Percentiles rank a stretch among this genome's conserved stretches.
Conservation (phyloP, 2,888 invertebrate species). For the Athripsodes cinereus region DNA sequence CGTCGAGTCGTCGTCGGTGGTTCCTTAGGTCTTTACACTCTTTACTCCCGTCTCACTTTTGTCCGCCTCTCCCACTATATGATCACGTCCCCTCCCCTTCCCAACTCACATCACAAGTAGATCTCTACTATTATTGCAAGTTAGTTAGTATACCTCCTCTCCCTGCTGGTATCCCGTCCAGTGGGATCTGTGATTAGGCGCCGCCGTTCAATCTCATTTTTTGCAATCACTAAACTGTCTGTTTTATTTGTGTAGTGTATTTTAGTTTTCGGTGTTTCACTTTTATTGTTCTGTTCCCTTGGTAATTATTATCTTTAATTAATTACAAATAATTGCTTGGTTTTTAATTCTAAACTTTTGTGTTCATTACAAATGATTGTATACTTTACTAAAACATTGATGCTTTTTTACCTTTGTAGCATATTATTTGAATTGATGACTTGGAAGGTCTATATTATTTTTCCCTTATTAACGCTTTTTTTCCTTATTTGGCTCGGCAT, state of each 20-base stretch:
- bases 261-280: slow-evolving; percentile 10
- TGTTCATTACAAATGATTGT: too few species aligned
- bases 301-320: slow-evolving; percentile 11
- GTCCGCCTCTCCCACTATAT: not conserved
- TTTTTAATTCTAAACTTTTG: too few species aligned
- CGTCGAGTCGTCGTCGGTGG: slow-evolving; percentile 13
- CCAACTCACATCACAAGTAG: slow-evolving; percentile 10
- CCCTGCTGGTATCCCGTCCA: slow-evolving; percentile 12
- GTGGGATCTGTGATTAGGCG: slow-evolving; percentile 11
- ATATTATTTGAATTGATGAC: too few species aligned
- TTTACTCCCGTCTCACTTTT: not conserved
- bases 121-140: slow-evolving; percentile 11
- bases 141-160: slow-evolving; percentile 15
- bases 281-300: slow-evolving; percentile 14
- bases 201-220: slow-evolving; percentile 15
- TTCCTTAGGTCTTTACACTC: slow-evolving; percentile 10
- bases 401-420: too few species aligned
- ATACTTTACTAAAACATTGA: too few species aligned
- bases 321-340: too few species aligned
- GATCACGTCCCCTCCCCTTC: slow-evolving; percentile 5
- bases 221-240: not conserved
- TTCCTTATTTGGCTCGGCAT: too few species aligned
- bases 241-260: too few species aligned
- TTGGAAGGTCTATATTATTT: too few species aligned
- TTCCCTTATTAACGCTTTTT: too few species aligned